A percentile compares a stretch with the other conserved stretches of the same genome.
phyloP scores from a whole-genome alignment of 2,888 invertebrate species.

The Gisinianus flammeolus region DNA sequence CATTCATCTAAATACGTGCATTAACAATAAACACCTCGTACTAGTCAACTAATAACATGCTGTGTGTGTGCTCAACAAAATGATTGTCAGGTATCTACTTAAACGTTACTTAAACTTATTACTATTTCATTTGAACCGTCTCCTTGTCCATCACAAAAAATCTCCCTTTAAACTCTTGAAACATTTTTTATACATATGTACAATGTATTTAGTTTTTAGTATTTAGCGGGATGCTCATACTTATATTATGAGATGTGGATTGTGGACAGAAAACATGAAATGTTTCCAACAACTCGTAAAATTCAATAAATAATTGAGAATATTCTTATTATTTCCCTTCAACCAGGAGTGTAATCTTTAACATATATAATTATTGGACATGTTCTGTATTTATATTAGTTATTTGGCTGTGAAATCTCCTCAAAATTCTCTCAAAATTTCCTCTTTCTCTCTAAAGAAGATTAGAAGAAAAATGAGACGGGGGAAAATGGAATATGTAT shows the following conservation, averaged over 20 bases:
- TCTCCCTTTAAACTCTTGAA: not conserved
- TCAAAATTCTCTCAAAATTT: no score
- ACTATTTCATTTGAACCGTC: not conserved
- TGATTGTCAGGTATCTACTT: not conserved
- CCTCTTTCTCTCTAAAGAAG: no score
- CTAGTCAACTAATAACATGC: not conserved
- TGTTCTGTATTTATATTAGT: no score
- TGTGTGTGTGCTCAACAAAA: not conserved
- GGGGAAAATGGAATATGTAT: not conserved
- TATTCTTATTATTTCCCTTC: not conserved
- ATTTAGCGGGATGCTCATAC: not conserved
- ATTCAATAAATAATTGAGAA: not conserved
- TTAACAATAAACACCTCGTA: conserved; percentile 9
- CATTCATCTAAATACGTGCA: conserved; percentile 7
- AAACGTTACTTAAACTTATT: not conserved
- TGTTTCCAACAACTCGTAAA: not conserved
- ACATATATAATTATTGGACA: conserved; percentile 4
- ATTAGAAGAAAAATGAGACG: not conserved
- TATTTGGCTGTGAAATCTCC: no score
- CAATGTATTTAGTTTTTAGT: not conserved
- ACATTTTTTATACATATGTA: not conserved
- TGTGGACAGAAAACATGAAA: not conserved
- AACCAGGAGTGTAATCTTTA: not conserved
- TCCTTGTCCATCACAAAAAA: not conserved
- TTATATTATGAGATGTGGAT: not conserved